Percentiles rank a stretch among this genome's conserved stretches.
Evolutionary conservation across 2,797 vertebrate species (phyloP).

Genomic region (Tiaroga cobitis): DNA sequence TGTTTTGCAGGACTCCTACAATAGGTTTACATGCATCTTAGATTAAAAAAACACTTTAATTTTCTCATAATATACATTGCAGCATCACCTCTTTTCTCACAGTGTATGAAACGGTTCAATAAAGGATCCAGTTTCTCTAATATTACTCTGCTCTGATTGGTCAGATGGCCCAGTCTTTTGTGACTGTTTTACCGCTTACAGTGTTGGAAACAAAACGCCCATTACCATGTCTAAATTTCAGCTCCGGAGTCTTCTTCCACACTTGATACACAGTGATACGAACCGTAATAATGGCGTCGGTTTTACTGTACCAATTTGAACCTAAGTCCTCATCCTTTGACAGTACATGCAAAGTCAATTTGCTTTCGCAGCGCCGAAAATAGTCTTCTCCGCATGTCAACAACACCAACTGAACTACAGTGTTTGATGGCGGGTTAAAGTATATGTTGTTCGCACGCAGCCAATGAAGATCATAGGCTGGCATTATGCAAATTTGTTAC

Average conservation of each 20-base stretch:
- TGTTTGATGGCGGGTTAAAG: background rate
- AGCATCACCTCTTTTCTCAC: background rate
- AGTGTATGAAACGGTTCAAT: background rate
- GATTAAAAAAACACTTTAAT: background rate
- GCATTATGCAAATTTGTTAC: background rate
- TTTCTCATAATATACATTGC: background rate
- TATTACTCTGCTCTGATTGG: background rate
- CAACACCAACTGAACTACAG: background rate
- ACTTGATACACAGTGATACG: background rate
- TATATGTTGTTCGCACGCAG: background rate
- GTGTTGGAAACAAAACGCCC: background rate
- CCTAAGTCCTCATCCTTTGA: too few relatives aligned
- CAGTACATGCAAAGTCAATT: background rate
- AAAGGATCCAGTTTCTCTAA: background rate
- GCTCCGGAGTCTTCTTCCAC: background rate
- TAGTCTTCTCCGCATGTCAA: background rate
- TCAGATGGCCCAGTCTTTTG: background rate
- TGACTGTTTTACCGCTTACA: background rate
- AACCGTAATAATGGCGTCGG: background rate
- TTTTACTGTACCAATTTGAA: too few relatives aligned
- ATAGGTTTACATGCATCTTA: background rate
- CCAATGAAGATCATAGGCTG: background rate
- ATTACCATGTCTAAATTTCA: background rate
- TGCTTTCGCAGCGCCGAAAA: background rate
- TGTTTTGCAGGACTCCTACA: background rate